These are phyloP conservation scores for Muscidifurax raptorellus DNA, from an alignment of 1,140 invertebrate species.

Conservation along the genomic window DNA sequence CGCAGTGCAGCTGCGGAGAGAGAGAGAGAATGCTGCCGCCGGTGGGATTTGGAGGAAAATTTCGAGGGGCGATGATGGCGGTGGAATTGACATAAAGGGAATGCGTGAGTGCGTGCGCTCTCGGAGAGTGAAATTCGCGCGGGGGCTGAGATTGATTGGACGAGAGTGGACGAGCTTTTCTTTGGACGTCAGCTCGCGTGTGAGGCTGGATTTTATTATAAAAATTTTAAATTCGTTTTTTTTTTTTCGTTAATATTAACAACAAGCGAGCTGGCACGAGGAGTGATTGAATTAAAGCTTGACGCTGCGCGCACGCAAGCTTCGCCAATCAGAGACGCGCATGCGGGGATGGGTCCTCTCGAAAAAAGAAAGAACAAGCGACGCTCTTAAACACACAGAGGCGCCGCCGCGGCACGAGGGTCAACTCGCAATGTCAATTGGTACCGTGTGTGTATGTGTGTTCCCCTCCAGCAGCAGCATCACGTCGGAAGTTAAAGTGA, in stretches of 20 bases:
- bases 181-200: background rate
- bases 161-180: background rate
- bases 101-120: background rate
- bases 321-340: too few relatives aligned
- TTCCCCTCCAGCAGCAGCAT: background rate
- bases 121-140: background rate
- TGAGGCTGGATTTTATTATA: too few relatives aligned
- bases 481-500: conserved; percentile 45
- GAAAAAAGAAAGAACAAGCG: background rate
- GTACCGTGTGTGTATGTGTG: conserved; percentile 39
- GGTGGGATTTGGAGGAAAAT: conserved; percentile 3
- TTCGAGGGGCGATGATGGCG: background rate
- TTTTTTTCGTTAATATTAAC: background rate
- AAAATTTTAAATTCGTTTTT: too few relatives aligned
- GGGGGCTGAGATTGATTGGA: conserved; percentile 17
- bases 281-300: background rate
- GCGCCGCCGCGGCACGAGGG: conserved; percentile 50
- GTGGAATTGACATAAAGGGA: conserved; percentile 6
- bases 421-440: conserved; percentile 70
- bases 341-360: background rate
- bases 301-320: too few relatives aligned
- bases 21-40: background rate
- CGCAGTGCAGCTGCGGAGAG: background rate
- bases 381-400: background rate
- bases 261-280: too few relatives aligned